A percentile compares a stretch with the other conserved stretches of the same genome.
These are phyloP conservation scores for Drosophila rellima DNA, from an alignment of 2,888 invertebrate genomes.

Conservation along the genomic window DNA sequence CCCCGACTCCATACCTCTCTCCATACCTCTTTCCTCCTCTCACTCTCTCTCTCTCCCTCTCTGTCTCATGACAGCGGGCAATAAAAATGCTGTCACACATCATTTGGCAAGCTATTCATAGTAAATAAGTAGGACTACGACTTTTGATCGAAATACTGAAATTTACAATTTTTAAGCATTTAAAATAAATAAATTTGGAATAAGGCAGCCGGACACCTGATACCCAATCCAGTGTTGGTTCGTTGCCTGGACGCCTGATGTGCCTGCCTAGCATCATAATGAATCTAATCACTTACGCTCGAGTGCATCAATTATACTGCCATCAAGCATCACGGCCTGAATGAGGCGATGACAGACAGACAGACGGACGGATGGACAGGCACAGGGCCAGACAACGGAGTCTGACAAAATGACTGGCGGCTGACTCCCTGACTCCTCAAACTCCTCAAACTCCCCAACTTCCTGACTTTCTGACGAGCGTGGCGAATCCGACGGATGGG, in stretches of 20 bases:
- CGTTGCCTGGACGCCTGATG: constrained; percentile 61
- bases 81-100: constrained; percentile 79
- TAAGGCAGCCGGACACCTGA: constrained; percentile 31
- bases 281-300: constrained; percentile 86
- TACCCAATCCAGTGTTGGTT: constrained; percentile 1
- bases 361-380: constrained; percentile 52
- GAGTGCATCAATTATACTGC: constrained; percentile 85
- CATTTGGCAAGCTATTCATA: constrained; percentile 58
- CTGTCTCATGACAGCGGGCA: constrained; percentile 29
- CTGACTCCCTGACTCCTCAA: constrained; percentile 20
- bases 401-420: constrained; percentile 71
- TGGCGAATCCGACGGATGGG: constrained; percentile 51
- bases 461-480: constrained; percentile 57
- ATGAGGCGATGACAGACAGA: constrained; percentile 48
- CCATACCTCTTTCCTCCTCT: neutral
- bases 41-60: too few species aligned
- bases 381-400: constrained; percentile 23
- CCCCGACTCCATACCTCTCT: neutral
- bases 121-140: constrained; percentile 1
- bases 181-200: constrained; percentile 16
- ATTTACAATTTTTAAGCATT: constrained; percentile 50
- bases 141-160: constrained; percentile 18
- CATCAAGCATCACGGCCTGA: constrained; percentile 76
- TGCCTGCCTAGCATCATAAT: constrained; percentile 80
- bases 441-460: constrained; percentile 9